phyloP scores from a whole-genome alignment of 2,797 vertebrate genomes.

The Pagetopsis macropterus region DNA sequence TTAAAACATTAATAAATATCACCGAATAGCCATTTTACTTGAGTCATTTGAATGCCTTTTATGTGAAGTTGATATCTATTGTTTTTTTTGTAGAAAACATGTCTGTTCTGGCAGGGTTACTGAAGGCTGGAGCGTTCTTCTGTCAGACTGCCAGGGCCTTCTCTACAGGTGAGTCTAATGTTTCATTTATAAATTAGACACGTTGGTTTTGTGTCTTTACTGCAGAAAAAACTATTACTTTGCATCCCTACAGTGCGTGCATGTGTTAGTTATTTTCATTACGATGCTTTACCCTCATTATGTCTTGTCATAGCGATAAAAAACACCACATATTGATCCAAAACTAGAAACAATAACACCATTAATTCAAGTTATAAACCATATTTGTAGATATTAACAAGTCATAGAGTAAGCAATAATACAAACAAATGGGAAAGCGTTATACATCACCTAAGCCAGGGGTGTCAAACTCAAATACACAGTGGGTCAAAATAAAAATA shows the following conservation, averaged over 20 bases:
- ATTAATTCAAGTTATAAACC: no score
- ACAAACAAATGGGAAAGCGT: no score
- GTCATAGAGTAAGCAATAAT: no score
- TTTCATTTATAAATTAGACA: no score
- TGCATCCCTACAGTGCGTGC: background rate
- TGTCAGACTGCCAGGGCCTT: conserved; percentile 67
- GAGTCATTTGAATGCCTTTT: background rate
- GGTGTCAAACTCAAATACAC: no score
- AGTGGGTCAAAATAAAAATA: no score
- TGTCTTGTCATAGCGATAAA: no score
- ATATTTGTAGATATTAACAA: no score
- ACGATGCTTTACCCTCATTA: no score
- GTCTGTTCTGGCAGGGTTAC: conserved; percentile 68
- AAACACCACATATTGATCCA: no score
- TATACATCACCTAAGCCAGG: no score
- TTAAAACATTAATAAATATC: background rate
- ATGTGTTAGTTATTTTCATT: background rate
- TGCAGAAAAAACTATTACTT: background rate
- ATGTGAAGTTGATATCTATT: background rate
- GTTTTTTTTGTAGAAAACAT: conserved; percentile 57
- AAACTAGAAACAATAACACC: no score
- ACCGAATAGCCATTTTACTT: rapidly evolving
- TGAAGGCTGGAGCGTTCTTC: conserved; percentile 67
- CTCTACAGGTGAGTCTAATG: conserved; percentile 68
- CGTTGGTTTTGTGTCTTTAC: background rate